phyloP scores from a whole-genome alignment of 2,113 vertebrate species.

The Mixornis gularis region DNA sequence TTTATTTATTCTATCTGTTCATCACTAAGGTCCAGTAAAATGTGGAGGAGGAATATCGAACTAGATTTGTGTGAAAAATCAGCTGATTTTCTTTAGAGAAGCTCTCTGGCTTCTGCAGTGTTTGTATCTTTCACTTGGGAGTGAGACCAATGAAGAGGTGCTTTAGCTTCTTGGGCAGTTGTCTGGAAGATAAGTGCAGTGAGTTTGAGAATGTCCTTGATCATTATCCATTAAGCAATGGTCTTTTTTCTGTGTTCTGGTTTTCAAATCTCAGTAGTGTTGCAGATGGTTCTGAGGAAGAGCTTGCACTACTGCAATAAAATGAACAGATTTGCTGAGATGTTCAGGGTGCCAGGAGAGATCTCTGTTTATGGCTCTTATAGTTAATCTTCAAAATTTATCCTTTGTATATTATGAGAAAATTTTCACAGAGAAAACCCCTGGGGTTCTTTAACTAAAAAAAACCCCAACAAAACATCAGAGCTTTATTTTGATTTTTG shows the following conservation, averaged over 20 bases:
- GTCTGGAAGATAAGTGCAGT: not conserved
- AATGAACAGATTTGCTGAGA: constrained; percentile 15
- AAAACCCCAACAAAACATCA: not conserved
- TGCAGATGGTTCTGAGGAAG: constrained; percentile 11
- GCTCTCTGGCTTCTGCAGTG: not conserved
- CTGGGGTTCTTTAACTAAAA: not conserved
- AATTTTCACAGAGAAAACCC: not conserved
- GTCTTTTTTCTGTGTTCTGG: not conserved
- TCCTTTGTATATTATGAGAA: not conserved
- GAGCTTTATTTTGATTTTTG: not conserved
- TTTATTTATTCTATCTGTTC: not conserved
- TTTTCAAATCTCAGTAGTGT: not conserved
- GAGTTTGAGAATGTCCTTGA: not conserved
- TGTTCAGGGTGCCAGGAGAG: not conserved
- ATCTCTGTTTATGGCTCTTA: not conserved
- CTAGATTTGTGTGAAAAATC: not conserved
- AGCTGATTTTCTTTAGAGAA: not conserved
- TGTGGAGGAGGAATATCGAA: not conserved
- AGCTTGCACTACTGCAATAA: not conserved
- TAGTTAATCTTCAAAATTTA: not conserved
- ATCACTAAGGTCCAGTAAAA: not conserved
- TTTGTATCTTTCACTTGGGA: not conserved
- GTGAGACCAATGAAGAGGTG: not conserved
- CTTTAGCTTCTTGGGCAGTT: not conserved
- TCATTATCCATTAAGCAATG: not conserved